These are phyloP conservation scores for Acronicta psi DNA, from an alignment of 2,888 invertebrate genomes.

Conservation along the genomic window DNA sequence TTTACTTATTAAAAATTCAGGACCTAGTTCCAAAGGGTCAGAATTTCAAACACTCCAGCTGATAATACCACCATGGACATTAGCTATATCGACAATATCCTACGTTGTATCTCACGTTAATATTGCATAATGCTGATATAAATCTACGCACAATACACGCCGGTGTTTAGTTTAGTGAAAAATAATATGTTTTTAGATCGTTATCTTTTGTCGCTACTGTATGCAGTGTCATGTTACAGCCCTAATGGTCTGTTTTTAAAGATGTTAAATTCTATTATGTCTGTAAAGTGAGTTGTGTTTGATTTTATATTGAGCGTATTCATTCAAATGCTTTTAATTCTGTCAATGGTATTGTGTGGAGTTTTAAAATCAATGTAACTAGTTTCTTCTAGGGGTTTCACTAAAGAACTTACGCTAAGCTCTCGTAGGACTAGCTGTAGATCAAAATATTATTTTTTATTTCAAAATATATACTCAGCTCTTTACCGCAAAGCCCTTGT, in stretches of 20 bases:
- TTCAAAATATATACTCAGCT: no score
- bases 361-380: neutral
- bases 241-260: conserved; percentile 59
- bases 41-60: conserved; percentile 3
- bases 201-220: conserved; percentile 74
- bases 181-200: conserved; percentile 84
- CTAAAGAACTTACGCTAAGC: neutral
- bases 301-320: conserved; percentile 36
- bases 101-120: conserved; percentile 66
- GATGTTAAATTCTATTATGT: conserved; percentile 44
- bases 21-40: neutral
- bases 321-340: conserved; percentile 6
- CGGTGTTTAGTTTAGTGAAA: conserved; percentile 82
- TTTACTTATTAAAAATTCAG: neutral
- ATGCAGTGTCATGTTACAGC: conserved; percentile 68
- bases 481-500: no score
- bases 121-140: conserved; percentile 72
- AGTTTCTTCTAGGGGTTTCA: conserved; percentile 1
- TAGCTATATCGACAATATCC: conserved; percentile 40
- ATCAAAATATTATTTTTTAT: no score
- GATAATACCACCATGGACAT: conserved; percentile 19
- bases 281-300: conserved; percentile 30
- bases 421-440: no score
- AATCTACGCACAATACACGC: conserved; percentile 57
- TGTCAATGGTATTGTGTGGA: conserved; percentile 2